These are phyloP conservation scores for Liparis tanakae DNA, from an alignment of 2,797 vertebrate species.

Conservation along the genomic window DNA sequence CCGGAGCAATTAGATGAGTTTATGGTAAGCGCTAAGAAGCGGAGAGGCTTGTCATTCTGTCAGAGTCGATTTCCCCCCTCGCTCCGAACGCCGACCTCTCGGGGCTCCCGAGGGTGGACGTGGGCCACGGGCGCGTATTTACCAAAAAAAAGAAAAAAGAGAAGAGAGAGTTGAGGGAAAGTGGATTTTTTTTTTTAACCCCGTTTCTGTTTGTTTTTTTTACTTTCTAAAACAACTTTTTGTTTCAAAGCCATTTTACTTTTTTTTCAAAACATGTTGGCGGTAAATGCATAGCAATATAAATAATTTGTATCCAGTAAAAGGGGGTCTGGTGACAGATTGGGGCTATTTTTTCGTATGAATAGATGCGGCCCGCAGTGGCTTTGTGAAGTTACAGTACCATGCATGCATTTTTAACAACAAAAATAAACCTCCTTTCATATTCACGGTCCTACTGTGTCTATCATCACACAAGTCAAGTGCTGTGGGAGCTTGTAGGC, in stretches of 20 bases:
- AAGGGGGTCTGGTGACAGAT: not conserved
- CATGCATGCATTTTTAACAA: not conserved
- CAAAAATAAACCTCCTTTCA: constrained; percentile 14
- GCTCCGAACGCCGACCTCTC: constrained; percentile 61
- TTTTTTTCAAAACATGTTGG: constrained; percentile 45
- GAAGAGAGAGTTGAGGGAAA: constrained; percentile 15
- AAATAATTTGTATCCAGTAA: constrained; percentile 18
- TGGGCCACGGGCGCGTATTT: constrained; percentile 39
- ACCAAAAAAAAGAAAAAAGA: not conserved
- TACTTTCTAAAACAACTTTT: constrained; percentile 50
- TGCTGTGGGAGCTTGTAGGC: constrained; percentile 27
- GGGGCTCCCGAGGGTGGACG: constrained; percentile 63
- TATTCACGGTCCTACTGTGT: constrained; percentile 13
- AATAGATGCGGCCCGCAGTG: not conserved
- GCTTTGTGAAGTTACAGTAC: not conserved
- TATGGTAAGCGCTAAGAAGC: constrained; percentile 77
- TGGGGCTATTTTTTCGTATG: not conserved
- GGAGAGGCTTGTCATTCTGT: constrained; percentile 80
- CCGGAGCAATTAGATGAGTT: constrained; percentile 83
- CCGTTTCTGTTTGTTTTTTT: constrained; percentile 39
- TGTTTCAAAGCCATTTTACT: constrained; percentile 50
- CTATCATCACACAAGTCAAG: constrained; percentile 23
- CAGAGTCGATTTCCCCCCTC: constrained; percentile 77
- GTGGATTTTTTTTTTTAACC: constrained; percentile 40
- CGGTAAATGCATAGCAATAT: constrained; percentile 29